Base-by-base conservation (phyloP, 2,888 invertebrate genomes). In the Flexamia atlantica region DNA sequence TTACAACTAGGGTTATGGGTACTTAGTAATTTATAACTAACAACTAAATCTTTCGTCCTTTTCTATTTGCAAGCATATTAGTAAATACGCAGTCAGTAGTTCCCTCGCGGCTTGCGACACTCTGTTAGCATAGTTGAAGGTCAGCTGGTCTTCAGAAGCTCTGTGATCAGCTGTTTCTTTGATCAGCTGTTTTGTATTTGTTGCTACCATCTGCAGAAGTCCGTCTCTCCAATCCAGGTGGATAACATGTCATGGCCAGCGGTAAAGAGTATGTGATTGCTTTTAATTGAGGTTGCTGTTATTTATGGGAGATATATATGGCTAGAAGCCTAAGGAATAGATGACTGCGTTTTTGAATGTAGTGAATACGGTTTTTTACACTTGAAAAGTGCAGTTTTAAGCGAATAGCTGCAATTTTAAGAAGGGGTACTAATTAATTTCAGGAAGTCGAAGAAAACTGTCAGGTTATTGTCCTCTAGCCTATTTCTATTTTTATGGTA, bases 41-140 rank as follows among this genome's bases (percentile, higher is more conserved):
- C n/a, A n/a, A n/a, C n/a, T n/a, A n/a, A n/a, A n/a, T n/a, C n/a
- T n/a, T n/a, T n/a, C n/a, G n/a, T n/a, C 36, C 5, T 36, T 7
- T 36, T 36, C 36, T 36, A 36, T 7, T 7, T 36, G 36, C n/a
- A 36, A 36, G 36, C 36, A 46, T 1, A 28, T 64, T 30, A 28
- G 64, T 64, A 14, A 64, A 17, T 5, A 28, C 28, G 30, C 17
- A 64, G 9, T 20, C 1, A 0, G 28, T 28, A 64, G 30, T 28
- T 64, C 23, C 57, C 30, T 12, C 28, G 30, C 28, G 2, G 30
- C 28, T 64, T 64, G 30, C 64, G 64, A 64, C 64, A 64, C 64
- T 9, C 40, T 36, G 40, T 70, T 70, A 70, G 70, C 70, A 70
- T 40, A 40, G 70, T 70, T 70, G 70, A 70, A 70, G 70, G 70